Conservation (phyloP, 92 coral and sea anemone genomes). For the Desmophyllum pertusum region DNA sequence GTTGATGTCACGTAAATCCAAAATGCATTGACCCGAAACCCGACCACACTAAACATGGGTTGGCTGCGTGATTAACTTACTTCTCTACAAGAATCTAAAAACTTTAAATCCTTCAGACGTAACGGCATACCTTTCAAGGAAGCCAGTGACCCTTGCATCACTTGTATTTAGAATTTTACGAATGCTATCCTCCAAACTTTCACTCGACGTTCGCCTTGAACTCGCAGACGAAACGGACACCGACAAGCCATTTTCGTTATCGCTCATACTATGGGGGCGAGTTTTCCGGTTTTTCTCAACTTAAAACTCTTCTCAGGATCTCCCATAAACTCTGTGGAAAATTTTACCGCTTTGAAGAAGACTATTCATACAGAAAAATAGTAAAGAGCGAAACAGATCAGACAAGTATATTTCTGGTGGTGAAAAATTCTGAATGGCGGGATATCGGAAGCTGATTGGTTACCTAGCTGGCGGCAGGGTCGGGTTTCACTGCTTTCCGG, state of each 20-base stretch:
- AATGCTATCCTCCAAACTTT: conserved; percentile 83
- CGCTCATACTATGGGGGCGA: conserved; percentile 25
- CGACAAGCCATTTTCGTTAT: conserved; percentile 41
- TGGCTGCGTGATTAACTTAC: conserved; percentile 24
- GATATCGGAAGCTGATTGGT: conserved; percentile 40
- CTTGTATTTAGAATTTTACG: conserved; percentile 69
- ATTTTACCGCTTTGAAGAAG: neutral
- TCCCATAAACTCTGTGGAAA: neutral
- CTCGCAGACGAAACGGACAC: conserved; percentile 63
- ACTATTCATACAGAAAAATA: neutral
- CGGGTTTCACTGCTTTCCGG: conserved; percentile 8
- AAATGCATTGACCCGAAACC: conserved; percentile 43
- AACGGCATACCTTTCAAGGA: conserved; percentile 74
- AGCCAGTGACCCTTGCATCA: conserved; percentile 61
- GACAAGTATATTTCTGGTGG: conserved; percentile 1
- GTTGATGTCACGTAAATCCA: conserved; percentile 33
- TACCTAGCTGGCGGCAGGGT: neutral
- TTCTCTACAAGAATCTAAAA: conserved; percentile 10
- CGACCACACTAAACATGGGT: conserved; percentile 45
- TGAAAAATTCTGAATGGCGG: neutral
- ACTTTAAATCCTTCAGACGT: conserved; percentile 28
- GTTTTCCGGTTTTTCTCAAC: neutral
- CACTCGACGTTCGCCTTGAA: conserved; percentile 72
- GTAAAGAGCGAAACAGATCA: neutral
- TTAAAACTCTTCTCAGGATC: neutral